Evolutionary conservation across 2,113 vertebrate genomes (phyloP).

Genomic region (Siphamia tubifer): DNA sequence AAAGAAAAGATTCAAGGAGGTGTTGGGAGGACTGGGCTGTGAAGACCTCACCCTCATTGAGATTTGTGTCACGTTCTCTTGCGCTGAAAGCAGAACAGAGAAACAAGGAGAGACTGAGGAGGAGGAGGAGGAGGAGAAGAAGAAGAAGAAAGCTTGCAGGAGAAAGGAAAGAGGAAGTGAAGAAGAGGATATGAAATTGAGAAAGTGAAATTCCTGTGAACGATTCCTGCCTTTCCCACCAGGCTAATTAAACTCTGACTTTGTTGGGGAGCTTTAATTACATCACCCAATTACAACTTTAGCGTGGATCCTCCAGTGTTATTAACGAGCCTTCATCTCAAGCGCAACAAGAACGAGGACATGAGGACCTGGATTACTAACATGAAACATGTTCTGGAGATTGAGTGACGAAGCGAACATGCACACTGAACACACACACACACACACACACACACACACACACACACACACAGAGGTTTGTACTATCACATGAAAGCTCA

Average conservation of each 20-base stretch:
- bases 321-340: slow-evolving; percentile 61
- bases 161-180: background rate
- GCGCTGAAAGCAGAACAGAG: slow-evolving; percentile 36
- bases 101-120: background rate
- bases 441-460: too few relatives aligned
- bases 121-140: background rate
- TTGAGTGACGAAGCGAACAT: background rate
- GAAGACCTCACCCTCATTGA: slow-evolving; percentile 36
- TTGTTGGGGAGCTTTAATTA: slow-evolving; percentile 72
- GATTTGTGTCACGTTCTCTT: slow-evolving; percentile 58
- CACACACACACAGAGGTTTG: background rate
- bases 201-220: slow-evolving; percentile 40
- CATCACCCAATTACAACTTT: slow-evolving; percentile 68
- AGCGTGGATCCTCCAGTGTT: slow-evolving; percentile 40
- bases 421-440: background rate
- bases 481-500: background rate
- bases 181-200: slow-evolving; percentile 16
- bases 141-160: background rate
- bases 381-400: background rate
- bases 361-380: slow-evolving; percentile 13
- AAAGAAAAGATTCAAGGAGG: background rate
- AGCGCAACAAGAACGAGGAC: background rate
- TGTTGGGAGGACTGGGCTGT: background rate
- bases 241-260: slow-evolving; percentile 77
- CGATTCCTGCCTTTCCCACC: slow-evolving; percentile 46